phyloP scores from a whole-genome alignment of 2,888 invertebrate genomes.

The Eumerus sabulonum region DNA sequence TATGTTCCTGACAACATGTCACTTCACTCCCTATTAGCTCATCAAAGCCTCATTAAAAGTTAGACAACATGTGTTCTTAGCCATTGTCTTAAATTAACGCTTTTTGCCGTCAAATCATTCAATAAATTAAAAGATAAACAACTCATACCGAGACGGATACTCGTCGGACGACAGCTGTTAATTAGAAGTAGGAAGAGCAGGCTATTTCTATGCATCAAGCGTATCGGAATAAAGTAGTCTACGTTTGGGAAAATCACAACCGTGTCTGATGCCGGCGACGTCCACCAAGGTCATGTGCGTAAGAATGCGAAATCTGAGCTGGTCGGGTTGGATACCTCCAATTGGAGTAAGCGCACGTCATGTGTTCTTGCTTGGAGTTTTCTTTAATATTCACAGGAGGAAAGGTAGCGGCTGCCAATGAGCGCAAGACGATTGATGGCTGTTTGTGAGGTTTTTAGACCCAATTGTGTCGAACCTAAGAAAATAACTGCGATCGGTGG shows the following conservation, averaged over 20 bases:
- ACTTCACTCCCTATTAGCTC: too few species aligned
- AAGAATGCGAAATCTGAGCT: constrained; percentile 5
- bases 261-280: constrained; percentile 23
- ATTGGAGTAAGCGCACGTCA: constrained; percentile 11
- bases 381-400: neutral
- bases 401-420: neutral
- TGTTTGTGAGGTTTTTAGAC: too few species aligned
- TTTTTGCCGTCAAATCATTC: too few species aligned
- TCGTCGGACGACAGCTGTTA: neutral
- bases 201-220: constrained; percentile 38
- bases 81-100: too few species aligned
- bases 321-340: neutral
- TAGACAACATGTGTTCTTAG: too few species aligned
- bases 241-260: constrained; percentile 14
- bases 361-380: neutral
- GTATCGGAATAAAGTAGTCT: constrained; percentile 28
- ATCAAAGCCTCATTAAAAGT: too few species aligned
- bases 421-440: neutral
- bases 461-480: too few species aligned
- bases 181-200: constrained; percentile 17
- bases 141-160: too few species aligned
- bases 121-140: too few species aligned
- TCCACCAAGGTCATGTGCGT: constrained; percentile 39
- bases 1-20: too few species aligned
- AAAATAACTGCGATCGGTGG: too few species aligned